These are phyloP conservation scores for Phthorimaea operculella DNA, from an alignment of 1,140 invertebrate species.

Conservation along the genomic window DNA sequence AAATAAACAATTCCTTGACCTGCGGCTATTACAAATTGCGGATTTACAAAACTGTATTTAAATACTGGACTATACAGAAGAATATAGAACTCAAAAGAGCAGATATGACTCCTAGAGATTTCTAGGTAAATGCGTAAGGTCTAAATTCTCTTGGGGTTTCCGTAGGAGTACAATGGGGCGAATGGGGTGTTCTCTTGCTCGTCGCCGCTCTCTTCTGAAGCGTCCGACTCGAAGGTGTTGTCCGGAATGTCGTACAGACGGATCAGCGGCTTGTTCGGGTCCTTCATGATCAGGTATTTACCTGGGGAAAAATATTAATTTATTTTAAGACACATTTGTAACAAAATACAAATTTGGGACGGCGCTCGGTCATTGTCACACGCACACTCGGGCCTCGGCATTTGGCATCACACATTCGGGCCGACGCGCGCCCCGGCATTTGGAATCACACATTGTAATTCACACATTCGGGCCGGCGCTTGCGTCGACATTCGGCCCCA, in stretches of 20 bases:
- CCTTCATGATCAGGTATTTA: conserved; percentile 98
- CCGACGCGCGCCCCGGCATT: no score
- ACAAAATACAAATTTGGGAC: no score
- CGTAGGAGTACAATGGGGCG: conserved; percentile 61
- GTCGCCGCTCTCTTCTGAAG: conserved; percentile 91
- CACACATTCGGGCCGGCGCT: no score
- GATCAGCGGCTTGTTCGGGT: conserved; percentile 98
- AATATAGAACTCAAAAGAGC: neutral
- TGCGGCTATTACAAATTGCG: no score
- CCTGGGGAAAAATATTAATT: conserved; percentile 35
- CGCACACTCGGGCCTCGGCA: no score
- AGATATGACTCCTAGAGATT: no score
- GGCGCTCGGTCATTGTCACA: no score
- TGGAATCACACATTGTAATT: no score
- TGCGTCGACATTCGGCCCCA: no score
- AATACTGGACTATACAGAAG: neutral
- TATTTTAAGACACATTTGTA: no score
- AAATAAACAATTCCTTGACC: conserved; percentile 1
- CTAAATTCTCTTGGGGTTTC: conserved; percentile 61
- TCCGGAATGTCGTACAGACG: conserved; percentile 97
- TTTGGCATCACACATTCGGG: no score
- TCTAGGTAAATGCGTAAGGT: conserved; percentile 1
- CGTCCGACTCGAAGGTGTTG: conserved; percentile 98
- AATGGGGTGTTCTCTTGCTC: conserved; percentile 75
- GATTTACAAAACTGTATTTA: neutral